Conservation (phyloP, 2,888 invertebrate species). For the Odontocerum albicorne region DNA sequence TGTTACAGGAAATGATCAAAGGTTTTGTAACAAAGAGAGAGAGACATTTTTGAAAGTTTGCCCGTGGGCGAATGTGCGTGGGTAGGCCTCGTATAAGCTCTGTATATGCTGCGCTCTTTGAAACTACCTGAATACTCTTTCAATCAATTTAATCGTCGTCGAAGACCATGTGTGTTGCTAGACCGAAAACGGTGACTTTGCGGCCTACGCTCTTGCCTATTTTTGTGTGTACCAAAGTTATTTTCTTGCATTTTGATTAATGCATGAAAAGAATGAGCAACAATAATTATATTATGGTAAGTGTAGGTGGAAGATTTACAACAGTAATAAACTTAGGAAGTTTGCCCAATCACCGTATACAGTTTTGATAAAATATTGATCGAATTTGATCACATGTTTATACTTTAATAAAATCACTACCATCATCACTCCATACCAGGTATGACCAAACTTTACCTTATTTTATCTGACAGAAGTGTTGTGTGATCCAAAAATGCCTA, state of each 20-base stretch:
- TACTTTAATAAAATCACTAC: no score
- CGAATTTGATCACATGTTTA: no score
- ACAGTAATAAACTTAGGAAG: no score
- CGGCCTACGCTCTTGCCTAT: conserved; percentile 13
- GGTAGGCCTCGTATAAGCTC: no score
- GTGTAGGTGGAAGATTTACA: no score
- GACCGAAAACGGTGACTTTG: neutral
- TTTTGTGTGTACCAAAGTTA: conserved; percentile 10
- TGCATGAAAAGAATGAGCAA: conserved; percentile 13
- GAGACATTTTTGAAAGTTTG: conserved; percentile 2
- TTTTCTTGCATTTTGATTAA: conserved; percentile 3
- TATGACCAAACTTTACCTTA: no score
- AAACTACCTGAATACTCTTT: conserved; percentile 9
- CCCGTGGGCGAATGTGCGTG: conserved; percentile 6
- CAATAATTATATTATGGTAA: no score
- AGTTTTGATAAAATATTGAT: neutral
- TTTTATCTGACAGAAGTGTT: no score
- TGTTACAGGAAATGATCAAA: conserved; percentile 5
- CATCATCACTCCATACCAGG: no score
- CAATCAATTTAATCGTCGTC: conserved; percentile 15
- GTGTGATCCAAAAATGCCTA: no score
- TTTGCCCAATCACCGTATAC: no score
- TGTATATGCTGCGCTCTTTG: no score
- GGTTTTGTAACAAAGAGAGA: conserved; percentile 13
- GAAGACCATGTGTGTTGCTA: conserved; percentile 6